These are phyloP conservation scores for Macaria notata DNA, from an alignment of 2,888 invertebrate genomes.

Conservation along the genomic window DNA sequence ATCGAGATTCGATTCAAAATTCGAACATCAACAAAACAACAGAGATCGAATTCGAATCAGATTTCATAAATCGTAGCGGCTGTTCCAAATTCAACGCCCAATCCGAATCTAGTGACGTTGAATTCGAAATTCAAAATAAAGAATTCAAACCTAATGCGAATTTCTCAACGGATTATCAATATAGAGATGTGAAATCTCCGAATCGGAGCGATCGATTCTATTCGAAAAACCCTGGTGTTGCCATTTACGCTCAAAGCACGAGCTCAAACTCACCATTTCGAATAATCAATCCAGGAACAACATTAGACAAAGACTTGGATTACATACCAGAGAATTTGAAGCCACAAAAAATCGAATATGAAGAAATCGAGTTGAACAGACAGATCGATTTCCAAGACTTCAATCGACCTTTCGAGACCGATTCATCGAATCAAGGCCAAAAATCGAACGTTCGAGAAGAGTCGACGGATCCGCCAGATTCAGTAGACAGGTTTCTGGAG, in stretches of 20 bases:
- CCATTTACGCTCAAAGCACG: slow-evolving; percentile 1
- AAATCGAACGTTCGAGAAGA: slow-evolving; percentile 23
- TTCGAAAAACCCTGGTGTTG: neutral
- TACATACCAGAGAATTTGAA: slow-evolving; percentile 5
- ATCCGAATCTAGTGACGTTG: neutral
- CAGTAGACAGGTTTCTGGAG: slow-evolving; percentile 34
- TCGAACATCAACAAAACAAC: neutral
- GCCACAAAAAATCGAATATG: slow-evolving; percentile 8
- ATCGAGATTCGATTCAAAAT: slow-evolving; percentile 6
- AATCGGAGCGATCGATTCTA: slow-evolving; percentile 7
- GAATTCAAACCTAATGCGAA: slow-evolving; percentile 5
- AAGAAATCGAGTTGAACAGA: slow-evolving; percentile 11
- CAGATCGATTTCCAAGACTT: slow-evolving; percentile 19
- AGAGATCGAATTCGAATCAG: too few relatives aligned
- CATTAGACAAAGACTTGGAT: slow-evolving; percentile 10
- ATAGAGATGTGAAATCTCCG: slow-evolving; percentile 3
- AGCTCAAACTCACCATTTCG: slow-evolving; percentile 1
- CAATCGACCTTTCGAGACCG: slow-evolving; percentile 12
- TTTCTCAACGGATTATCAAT: slow-evolving; percentile 23
- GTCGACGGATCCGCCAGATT: slow-evolving; percentile 20
- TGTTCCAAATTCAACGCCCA: too few relatives aligned
- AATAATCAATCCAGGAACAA: neutral
- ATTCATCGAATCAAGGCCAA: slow-evolving; percentile 17
- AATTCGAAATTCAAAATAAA: neutral
- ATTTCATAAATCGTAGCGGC: too few relatives aligned